Conservation (phyloP, 2,113 vertebrate genomes). For the Vicugna pacos region DNA sequence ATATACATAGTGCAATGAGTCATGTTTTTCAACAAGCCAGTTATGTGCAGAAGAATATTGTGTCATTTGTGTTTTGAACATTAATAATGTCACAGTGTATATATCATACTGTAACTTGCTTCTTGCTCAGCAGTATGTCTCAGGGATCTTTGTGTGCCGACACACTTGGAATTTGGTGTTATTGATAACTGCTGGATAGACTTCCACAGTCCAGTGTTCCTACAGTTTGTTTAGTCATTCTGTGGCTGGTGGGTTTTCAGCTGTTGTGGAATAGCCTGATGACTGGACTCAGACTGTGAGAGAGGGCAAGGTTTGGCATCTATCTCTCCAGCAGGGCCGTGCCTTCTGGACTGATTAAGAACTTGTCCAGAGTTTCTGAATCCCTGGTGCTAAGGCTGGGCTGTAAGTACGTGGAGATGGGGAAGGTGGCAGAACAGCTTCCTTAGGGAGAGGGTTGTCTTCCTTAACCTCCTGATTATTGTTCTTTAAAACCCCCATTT, state of each 20-base stretch:
- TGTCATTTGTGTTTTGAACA: slow-evolving; percentile 8
- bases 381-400: too few relatives aligned
- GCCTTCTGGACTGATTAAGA: background rate
- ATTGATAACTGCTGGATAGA: slow-evolving; percentile 30
- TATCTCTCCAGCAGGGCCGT: background rate
- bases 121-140: background rate
- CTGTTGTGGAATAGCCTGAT: background rate
- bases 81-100: background rate
- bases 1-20: slow-evolving; percentile 15
- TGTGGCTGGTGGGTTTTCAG: background rate
- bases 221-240: background rate
- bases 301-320: background rate
- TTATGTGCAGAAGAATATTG: slow-evolving; percentile 9
- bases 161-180: slow-evolving; percentile 26
- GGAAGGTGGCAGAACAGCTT: background rate
- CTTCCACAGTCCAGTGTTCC: background rate
- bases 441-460: too few relatives aligned
- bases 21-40: slow-evolving; percentile 46
- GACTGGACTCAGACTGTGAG: background rate
- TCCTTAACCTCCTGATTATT: background rate
- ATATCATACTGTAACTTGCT: slow-evolving; percentile 8
- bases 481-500: background rate
- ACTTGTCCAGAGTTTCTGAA: background rate
- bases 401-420: background rate
- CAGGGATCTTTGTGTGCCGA: slow-evolving; percentile 28